Conservation (phyloP, 2,113 vertebrate species). For the Hipposideros armiger region DNA sequence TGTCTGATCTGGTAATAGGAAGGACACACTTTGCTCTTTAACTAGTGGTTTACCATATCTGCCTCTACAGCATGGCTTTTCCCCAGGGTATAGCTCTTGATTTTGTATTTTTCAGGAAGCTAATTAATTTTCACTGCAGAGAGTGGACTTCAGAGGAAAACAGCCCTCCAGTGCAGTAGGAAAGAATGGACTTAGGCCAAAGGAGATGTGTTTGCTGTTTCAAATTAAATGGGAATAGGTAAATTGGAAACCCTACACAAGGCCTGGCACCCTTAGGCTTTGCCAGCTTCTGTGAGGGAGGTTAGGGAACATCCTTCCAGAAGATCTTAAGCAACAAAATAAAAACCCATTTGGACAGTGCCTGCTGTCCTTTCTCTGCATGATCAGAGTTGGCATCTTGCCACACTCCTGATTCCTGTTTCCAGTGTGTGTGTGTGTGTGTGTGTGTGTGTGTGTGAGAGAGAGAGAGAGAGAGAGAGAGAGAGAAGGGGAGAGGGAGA, state of each 20-base stretch:
- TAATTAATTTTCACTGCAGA: constrained; percentile 37
- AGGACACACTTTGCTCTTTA: background rate
- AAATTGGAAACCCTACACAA: constrained; percentile 13
- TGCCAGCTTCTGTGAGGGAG: background rate
- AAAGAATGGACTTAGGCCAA: background rate
- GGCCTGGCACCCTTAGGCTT: background rate
- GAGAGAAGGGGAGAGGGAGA: background rate
- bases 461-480: background rate
- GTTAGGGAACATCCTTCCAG: background rate
- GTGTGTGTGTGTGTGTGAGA: background rate
- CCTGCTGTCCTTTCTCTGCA: constrained; percentile 40
- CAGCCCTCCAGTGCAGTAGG: background rate
- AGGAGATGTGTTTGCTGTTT: background rate
- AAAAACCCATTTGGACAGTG: constrained; percentile 38
- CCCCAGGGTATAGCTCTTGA: background rate
- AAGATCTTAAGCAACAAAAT: constrained; percentile 58
- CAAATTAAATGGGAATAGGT: constrained; percentile 21
- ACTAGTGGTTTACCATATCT: background rate
- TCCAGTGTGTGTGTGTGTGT: background rate
- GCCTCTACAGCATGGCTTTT: background rate
- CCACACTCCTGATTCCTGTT: background rate
- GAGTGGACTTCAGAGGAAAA: constrained; percentile 28
- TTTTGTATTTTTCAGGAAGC: background rate
- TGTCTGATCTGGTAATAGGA: background rate
- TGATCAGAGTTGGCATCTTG: background rate